Conservation (phyloP, 2,888 invertebrate genomes). For the Catocala sponsa region DNA sequence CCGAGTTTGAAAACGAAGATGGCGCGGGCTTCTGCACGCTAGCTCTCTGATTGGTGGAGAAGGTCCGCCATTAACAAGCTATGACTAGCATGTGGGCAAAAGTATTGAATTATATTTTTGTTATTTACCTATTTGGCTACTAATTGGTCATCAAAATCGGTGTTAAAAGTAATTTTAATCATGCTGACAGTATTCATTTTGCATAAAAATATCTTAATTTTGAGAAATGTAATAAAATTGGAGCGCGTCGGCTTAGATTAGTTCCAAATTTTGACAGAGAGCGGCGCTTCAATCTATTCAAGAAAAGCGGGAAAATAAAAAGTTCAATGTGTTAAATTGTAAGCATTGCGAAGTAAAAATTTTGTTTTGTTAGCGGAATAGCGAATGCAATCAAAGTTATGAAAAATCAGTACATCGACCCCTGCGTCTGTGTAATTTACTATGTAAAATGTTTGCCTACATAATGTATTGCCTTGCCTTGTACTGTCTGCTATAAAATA, state of each 20-base stretch:
- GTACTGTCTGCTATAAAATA: too few relatives aligned
- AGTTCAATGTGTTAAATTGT: slow-evolving; percentile 35
- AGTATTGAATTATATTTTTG: slow-evolving; percentile 53
- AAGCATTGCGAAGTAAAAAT: slow-evolving; percentile 7
- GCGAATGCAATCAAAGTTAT: slow-evolving; percentile 1
- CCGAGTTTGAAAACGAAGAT: slow-evolving; percentile 94
- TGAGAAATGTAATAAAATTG: slow-evolving; percentile 50
- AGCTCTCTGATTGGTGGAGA: slow-evolving; percentile 74
- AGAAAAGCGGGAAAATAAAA: slow-evolving; percentile 74
- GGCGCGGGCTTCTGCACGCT: slow-evolving; percentile 90
- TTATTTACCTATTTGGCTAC: slow-evolving; percentile 25
- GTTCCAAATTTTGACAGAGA: slow-evolving; percentile 62
- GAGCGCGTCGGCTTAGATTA: slow-evolving; percentile 60
- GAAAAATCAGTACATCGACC: slow-evolving; percentile 4
- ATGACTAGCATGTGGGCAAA: slow-evolving; percentile 76
- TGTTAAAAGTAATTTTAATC: slow-evolving; percentile 60
- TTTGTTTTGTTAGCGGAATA: slow-evolving; percentile 20
- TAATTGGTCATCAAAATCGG: slow-evolving; percentile 27
- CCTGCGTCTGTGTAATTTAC: background rate
- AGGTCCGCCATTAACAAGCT: slow-evolving; percentile 75
- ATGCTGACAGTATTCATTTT: slow-evolving; percentile 10
- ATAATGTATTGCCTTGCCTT: background rate
- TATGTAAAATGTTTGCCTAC: background rate
- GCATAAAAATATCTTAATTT: slow-evolving; percentile 19
- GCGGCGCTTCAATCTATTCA: slow-evolving; percentile 55